Evolutionary conservation across 2,797 vertebrate species (phyloP), one percentile per base, ranked within the genome.

Genomic region (Hydrophis major): DNA sequence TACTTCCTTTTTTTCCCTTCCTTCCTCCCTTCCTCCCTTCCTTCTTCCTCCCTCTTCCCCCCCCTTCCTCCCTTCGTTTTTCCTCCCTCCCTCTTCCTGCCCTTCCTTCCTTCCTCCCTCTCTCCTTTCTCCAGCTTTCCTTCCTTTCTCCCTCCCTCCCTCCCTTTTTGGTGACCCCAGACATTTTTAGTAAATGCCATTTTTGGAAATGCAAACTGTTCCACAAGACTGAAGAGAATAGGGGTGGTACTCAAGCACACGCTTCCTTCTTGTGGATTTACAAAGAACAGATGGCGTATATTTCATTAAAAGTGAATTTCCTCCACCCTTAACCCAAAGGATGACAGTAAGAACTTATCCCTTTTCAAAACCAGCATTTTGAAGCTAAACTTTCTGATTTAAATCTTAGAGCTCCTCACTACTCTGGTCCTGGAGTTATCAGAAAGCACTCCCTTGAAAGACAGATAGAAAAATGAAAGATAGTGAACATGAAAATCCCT

Each of bases 1-100:
- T 61, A 25, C 61, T 2, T 60, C 59, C 59, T 8, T 22, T 22
- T 20, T 5, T 7, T 22, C 20, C 20, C 0, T 22, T 22, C 20
- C 0, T 22, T 22, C 59, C 0, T 22, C 22, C 59, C 0, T 22
- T 2, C 6, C 1, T 22, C 22, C 20, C 6, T 20, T 22, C 57
- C 18, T 20, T 59, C 50, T 53, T 53, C 50, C 50, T 10, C 8
- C 8, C 8, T 53, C 8, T 7, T 7, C 10, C 8, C 50, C 8
- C 6, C 18, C 16, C 5, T 20, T 5, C 5, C 18, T 6, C 18
- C 56, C 5, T 5, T 2, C 57, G 37, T 59, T 59, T 2, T 18
- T 57, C 16, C 18, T 18, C 5, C 16, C 18, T 2, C 18, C 56
- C 18, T 5, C 5, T 5, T 57, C 16, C 18, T 6, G 2, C 18